Evolutionary conservation across 2,888 invertebrate genomes (phyloP).

Genomic region (Pachliopta kotzebuea): DNA sequence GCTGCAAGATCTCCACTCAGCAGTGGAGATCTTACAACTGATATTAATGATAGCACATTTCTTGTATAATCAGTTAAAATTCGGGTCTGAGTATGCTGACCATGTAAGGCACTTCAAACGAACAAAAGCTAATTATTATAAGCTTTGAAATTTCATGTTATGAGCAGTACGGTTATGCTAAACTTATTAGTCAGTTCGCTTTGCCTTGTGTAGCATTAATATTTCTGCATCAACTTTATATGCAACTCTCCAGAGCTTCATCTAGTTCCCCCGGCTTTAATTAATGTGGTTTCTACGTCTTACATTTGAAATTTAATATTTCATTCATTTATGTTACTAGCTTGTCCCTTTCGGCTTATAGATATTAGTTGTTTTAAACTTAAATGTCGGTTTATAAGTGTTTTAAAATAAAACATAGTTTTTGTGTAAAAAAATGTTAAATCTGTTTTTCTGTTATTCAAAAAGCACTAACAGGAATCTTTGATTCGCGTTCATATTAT

Average conservation of each 20-base stretch:
- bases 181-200: conserved; percentile 77
- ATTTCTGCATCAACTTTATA: conserved; percentile 47
- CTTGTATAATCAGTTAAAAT: too few species aligned
- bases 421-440: too few species aligned
- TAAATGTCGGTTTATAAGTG: neutral
- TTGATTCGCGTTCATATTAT: too few species aligned
- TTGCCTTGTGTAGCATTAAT: conserved; percentile 58
- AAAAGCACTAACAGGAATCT: too few species aligned
- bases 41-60: too few species aligned
- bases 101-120: conserved; percentile 42
- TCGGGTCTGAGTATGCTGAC: conserved; percentile 26
- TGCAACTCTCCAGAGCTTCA: conserved; percentile 33
- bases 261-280: conserved; percentile 26
- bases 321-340: neutral
- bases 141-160: conserved; percentile 68
- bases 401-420: neutral
- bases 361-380: neutral
- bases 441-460: too few species aligned
- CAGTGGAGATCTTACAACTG: too few species aligned
- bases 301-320: conserved; percentile 15
- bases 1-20: too few species aligned
- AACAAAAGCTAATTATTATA: conserved; percentile 68
- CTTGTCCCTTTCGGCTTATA: neutral
- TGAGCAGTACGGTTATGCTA: conserved; percentile 67
- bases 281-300: conserved; percentile 24